Base-by-base conservation (phyloP, 2,113 vertebrate genomes). In the Spea multiplicata region DNA sequence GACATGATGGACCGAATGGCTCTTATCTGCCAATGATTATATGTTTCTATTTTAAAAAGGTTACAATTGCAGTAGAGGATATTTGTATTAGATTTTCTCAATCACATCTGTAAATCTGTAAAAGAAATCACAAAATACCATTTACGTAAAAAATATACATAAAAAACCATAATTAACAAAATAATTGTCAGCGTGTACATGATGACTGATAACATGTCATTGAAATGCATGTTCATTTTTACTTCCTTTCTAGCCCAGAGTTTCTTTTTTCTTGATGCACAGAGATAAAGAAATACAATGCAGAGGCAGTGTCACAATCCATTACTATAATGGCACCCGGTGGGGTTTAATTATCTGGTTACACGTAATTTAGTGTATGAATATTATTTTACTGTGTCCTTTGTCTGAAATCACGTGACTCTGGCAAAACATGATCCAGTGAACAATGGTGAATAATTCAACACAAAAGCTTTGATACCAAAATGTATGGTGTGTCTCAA, bases 351-450 rank as follows among this genome's bases (percentile, higher is more conserved):
- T 57, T 53, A 17, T 66, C 76, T 72, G 14, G 62, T 78, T 66
- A 66, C 50, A 17, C n/a, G 30, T 44, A 30, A 30, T 47, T 79
- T 66, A 72, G 3, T 55, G 4, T 9, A n/a, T 16, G 71, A 73
- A 59, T 44, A 73, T 73, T 80, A 66, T 57, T 61, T 80, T 73
- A 73, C 61, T n/a, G n/a, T n/a, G n/a, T n/a, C 5, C 8, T 68
- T 50, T 10, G 52, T 5, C 9, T 71, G 69, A 72, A 30, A 66
- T 59, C 45, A 50, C 73, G n/a, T 16, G 45, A 78, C 7, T 70
- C 44, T 66, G 44, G 48, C 44, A 66, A 52, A 80, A 59, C 50
- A 59, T 66, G 53, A 52, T 66, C 44, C 68, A 9, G 6, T 73
- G 46, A 10, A 2, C 67, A 53, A 48, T 71, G 44, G 62, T 6